Evolutionary conservation across 2,797 vertebrate genomes (phyloP).

Genomic region (Sebastes cheni): DNA sequence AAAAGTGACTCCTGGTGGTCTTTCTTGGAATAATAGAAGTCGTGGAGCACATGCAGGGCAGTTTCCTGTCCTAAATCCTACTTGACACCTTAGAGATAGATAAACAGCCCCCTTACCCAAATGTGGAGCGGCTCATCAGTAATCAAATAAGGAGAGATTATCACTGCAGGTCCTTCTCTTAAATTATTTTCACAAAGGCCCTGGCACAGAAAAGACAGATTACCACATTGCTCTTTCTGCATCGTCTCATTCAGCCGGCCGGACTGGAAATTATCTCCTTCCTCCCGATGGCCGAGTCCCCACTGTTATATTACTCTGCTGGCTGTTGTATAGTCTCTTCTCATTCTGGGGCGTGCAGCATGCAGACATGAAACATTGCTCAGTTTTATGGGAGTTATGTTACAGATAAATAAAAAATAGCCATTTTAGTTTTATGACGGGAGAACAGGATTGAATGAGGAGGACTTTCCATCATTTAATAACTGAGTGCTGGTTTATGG

Average conservation of each 20-base stretch:
- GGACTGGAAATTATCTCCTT: conserved; percentile 38
- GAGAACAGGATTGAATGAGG: not conserved
- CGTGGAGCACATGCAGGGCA: not conserved
- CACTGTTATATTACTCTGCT: conserved; percentile 5
- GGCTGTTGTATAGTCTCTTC: not conserved
- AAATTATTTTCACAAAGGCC: conserved; percentile 48
- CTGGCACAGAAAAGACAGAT: conserved; percentile 32
- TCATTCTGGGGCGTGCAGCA: not conserved
- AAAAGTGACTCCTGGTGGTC: not conserved
- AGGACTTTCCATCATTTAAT: not conserved
- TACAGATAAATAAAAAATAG: conserved; percentile 12
- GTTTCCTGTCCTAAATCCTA: not conserved
- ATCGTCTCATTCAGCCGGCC: conserved; percentile 12
- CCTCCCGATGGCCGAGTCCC: conserved; percentile 7
- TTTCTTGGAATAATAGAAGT: not conserved
- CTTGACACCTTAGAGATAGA: conserved; percentile 26
- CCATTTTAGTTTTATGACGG: not conserved
- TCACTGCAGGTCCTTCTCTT: conserved; percentile 32
- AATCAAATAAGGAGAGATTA: conserved; percentile 45
- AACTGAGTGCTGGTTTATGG: not conserved
- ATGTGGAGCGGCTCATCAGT: conserved; percentile 33
- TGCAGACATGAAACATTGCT: conserved; percentile 7
- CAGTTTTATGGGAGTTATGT: conserved; percentile 7
- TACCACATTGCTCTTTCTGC: not conserved
- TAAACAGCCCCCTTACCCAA: not conserved